These are phyloP conservation scores for Stenotaenia linearis DNA, from an alignment of 2,888 invertebrate genomes.

Conservation along the genomic window DNA sequence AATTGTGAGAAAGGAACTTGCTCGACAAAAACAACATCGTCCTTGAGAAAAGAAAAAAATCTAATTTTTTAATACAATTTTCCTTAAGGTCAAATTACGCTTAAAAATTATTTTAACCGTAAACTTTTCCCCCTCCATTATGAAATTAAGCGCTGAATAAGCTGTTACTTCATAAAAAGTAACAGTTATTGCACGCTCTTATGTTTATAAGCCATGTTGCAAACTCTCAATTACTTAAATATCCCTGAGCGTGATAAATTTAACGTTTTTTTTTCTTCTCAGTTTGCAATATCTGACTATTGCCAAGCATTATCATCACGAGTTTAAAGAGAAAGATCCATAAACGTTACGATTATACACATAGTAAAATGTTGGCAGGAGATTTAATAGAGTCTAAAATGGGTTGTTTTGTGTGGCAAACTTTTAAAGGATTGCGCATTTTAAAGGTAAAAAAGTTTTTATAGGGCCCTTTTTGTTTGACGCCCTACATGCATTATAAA, in stretches of 20 bases:
- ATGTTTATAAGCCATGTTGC: background rate
- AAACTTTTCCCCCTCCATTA: background rate
- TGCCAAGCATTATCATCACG: background rate
- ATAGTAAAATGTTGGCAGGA: background rate
- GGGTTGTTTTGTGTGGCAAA: slow-evolving; percentile 3
- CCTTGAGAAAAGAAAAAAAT: too few species aligned
- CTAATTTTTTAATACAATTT: too few species aligned
- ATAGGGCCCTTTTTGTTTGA: slow-evolving; percentile 17
- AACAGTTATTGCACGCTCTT: background rate
- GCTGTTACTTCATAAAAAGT: background rate
- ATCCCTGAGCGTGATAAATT: background rate
- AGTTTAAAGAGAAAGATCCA: background rate
- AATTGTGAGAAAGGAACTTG: too few species aligned
- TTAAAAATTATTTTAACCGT: background rate
- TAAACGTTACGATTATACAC: background rate
- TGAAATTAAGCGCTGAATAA: background rate
- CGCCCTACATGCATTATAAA: slow-evolving; percentile 9
- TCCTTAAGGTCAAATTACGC: too few species aligned
- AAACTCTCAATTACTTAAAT: background rate
- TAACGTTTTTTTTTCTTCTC: background rate
- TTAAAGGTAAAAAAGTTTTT: background rate
- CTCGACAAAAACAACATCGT: too few species aligned
- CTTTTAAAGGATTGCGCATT: background rate
- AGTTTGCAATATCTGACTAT: background rate
- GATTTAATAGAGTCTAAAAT: background rate